phyloP scores from a whole-genome alignment of 2,888 invertebrate genomes.

The Andrena fulva region DNA sequence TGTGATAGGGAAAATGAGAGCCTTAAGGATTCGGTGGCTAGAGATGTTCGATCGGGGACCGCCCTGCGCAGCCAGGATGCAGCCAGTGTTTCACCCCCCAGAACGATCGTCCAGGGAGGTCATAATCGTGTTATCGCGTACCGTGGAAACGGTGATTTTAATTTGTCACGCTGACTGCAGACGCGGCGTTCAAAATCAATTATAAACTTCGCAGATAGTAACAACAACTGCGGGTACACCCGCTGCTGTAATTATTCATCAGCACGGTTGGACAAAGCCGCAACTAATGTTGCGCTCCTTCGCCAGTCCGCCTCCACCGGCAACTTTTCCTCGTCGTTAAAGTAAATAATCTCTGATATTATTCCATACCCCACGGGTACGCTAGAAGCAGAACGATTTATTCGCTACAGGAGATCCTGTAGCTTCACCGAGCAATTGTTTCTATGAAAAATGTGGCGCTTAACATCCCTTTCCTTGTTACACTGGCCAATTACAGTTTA shows the following conservation, averaged over 20 bases:
- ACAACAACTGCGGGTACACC: slow-evolving; percentile 58
- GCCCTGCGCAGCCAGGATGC: slow-evolving; percentile 4
- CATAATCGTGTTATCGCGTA: slow-evolving; percentile 70
- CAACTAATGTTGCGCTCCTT: slow-evolving; percentile 54
- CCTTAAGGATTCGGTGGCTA: slow-evolving; percentile 39
- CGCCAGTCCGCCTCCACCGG: slow-evolving; percentile 13
- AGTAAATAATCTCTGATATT: slow-evolving; percentile 47
- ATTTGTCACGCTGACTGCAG: slow-evolving; percentile 70
- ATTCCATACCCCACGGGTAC: slow-evolving; percentile 15
- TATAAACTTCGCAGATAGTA: slow-evolving; percentile 72
- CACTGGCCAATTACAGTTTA: neutral
- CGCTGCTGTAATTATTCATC: slow-evolving; percentile 67
- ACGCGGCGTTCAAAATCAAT: slow-evolving; percentile 72
- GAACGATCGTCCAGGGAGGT: slow-evolving; percentile 52
- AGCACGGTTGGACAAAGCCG: slow-evolving; percentile 49
- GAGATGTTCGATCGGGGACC: slow-evolving; percentile 42
- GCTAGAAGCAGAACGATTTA: slow-evolving; percentile 14
- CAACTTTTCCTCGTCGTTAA: slow-evolving; percentile 46
- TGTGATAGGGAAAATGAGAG: slow-evolving; percentile 49
- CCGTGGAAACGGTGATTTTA: slow-evolving; percentile 70
- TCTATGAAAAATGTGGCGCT: neutral
- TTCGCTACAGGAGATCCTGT: neutral
- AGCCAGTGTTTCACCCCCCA: slow-evolving; percentile 30
- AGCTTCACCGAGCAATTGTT: slow-evolving; percentile 12
- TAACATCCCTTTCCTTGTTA: neutral